These are phyloP conservation scores for Troides helena DNA, from an alignment of 2,888 invertebrate species.

Conservation along the genomic window DNA sequence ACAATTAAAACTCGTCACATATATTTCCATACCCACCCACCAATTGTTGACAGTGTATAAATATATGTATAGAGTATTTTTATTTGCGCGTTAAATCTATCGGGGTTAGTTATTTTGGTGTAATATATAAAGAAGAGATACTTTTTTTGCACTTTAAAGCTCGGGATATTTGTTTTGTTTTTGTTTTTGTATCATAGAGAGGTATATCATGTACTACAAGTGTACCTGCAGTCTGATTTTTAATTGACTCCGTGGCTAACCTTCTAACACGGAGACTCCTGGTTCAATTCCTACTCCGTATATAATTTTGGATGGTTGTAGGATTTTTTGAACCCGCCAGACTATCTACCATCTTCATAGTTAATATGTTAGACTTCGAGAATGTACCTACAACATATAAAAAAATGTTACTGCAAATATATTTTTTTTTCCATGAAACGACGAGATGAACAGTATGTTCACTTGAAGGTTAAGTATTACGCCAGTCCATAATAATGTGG, in stretches of 20 bases:
- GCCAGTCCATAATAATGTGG: too few species aligned
- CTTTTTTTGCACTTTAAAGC: slow-evolving; percentile 20
- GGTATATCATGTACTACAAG: slow-evolving; percentile 22
- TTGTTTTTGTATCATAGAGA: slow-evolving; percentile 28
- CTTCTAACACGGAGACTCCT: too few species aligned
- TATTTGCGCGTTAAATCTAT: slow-evolving; percentile 15
- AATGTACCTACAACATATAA: too few species aligned
- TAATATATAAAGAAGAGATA: slow-evolving; percentile 12
- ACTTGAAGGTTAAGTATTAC: too few species aligned
- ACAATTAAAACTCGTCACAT: slow-evolving; percentile 3
- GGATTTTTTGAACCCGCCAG: too few species aligned
- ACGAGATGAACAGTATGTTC: too few species aligned
- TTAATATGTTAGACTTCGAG: too few species aligned
- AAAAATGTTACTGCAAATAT: too few species aligned
- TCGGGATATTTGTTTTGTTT: slow-evolving; percentile 23
- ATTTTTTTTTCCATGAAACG: too few species aligned
- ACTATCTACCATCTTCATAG: too few species aligned
- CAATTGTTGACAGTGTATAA: slow-evolving; percentile 23
- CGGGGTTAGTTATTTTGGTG: slow-evolving; percentile 11
- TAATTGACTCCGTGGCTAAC: background rate
- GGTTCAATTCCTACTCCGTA: too few species aligned
- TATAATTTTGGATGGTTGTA: too few species aligned
- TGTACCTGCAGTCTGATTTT: slow-evolving; percentile 17
- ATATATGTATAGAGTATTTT: slow-evolving; percentile 25
- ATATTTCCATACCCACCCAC: slow-evolving; percentile 13